Percentiles rank a stretch among this genome's conserved stretches.
These are phyloP conservation scores for Bruchidius siliquastri DNA, from an alignment of 2,888 invertebrate species.

Conservation along the genomic window DNA sequence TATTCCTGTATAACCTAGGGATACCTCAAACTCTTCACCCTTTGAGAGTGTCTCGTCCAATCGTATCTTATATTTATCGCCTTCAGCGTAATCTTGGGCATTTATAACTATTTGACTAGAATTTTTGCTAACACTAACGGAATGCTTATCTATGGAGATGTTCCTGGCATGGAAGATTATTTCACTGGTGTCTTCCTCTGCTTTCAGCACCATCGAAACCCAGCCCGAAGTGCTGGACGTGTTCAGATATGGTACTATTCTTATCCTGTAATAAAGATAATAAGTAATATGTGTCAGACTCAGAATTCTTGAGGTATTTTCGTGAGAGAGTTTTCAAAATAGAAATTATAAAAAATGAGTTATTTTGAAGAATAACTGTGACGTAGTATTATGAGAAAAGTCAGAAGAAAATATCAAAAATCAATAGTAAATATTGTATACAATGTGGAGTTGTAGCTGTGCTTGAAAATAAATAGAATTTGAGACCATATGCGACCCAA, in stretches of 20 bases:
- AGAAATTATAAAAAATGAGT: no score
- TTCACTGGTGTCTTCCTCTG: slow-evolving; percentile 42
- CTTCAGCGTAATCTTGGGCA: slow-evolving; percentile 36
- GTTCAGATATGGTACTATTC: slow-evolving; percentile 43
- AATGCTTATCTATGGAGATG: slow-evolving; percentile 44
- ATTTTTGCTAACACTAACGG: slow-evolving; percentile 27
- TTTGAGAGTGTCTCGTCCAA: slow-evolving; percentile 40
- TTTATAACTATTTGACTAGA: slow-evolving; percentile 38
- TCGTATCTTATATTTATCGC: slow-evolving; percentile 42
- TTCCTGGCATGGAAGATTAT: slow-evolving; percentile 48
- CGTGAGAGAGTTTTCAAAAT: no score
- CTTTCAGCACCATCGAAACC: slow-evolving; percentile 44
- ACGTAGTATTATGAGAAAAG: no score
- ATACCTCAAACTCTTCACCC: slow-evolving; percentile 45
- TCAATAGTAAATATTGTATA: no score
- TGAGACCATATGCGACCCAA: no score
- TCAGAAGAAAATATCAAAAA: no score
- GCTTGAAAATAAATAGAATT: no score
- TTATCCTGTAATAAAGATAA: slow-evolving; percentile 38
- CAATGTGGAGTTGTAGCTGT: no score
- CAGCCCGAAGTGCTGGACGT: slow-evolving; percentile 48
- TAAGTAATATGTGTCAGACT: no score
- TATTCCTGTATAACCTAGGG: slow-evolving; percentile 52
- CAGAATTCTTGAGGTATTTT: no score
- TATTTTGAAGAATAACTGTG: no score